Evolutionary conservation across 2,797 vertebrate genomes (phyloP).

Genomic region (Aratinga solstitialis): DNA sequence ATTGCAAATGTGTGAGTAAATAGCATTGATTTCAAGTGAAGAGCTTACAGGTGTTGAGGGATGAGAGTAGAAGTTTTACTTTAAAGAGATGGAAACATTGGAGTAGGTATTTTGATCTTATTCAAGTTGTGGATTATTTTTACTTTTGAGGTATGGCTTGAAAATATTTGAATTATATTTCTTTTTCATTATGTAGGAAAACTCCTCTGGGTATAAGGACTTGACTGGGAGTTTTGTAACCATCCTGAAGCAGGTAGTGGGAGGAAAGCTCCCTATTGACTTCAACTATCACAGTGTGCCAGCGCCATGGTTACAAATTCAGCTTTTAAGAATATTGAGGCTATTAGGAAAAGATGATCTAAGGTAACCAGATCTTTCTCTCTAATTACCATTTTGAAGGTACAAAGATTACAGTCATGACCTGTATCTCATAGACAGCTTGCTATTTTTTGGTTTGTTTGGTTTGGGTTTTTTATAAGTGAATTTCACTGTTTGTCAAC

Average conservation of each 20-base stretch:
- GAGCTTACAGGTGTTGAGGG: not conserved
- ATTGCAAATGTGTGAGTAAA: not conserved
- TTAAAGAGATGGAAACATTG: not conserved
- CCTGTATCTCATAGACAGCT: not conserved
- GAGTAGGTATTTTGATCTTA: not conserved
- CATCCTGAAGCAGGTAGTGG: slow-evolving; percentile 95
- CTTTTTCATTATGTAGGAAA: slow-evolving; percentile 80
- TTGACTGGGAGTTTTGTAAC: slow-evolving; percentile 90
- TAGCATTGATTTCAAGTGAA: not conserved
- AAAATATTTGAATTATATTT: not conserved
- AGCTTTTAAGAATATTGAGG: slow-evolving; percentile 91
- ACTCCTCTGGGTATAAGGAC: slow-evolving; percentile 89
- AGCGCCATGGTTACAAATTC: slow-evolving; percentile 96
- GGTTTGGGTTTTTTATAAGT: not conserved
- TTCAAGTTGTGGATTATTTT: not conserved
- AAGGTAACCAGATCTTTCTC: slow-evolving; percentile 76
- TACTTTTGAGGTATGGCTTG: not conserved
- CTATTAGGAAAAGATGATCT: slow-evolving; percentile 92
- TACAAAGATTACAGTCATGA: not conserved
- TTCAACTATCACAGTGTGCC: slow-evolving; percentile 97
- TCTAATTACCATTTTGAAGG: not conserved
- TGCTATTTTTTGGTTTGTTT: not conserved
- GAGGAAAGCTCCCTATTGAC: slow-evolving; percentile 92
- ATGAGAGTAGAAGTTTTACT: not conserved
- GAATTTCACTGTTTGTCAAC: not conserved